Evolutionary conservation across 2,797 vertebrate species (phyloP), one percentile per base, ranked within the genome.

Genomic region (Notolepis coatsorum): DNA sequence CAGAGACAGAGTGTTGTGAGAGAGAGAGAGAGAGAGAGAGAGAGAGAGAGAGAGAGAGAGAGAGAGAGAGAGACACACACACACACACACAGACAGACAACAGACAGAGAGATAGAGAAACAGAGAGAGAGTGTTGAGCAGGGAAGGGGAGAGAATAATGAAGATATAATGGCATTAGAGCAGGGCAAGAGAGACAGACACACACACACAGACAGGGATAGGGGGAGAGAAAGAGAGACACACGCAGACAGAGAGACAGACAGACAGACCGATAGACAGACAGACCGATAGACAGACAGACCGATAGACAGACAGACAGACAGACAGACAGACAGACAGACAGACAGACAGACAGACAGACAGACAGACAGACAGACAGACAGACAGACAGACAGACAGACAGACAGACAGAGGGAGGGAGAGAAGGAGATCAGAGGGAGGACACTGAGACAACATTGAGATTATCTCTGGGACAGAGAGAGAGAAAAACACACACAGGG

Each of bases 261-360:
- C 17, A 27, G 9, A 42, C 21, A 13, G 8, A 24, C 2, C 17
- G 2, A 17, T 5, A 20, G 21, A 3, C 21, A 55, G 12, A 39
- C 33, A 10, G 9, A 25, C 31, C 9, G 6, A 47, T 27, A 49
- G 17, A 24, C 8, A 18, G 45, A 39, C 2, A 4, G n/a, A 49
- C 30, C 18, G 30, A 43, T 12, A 28, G 9, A 17, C 9, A 31
- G 2, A 25, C 37, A 45, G 5, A 42, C 8, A 43, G 8, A 35
- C 31, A 13, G 8, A 35, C 31, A n/a, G 3, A 48, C 24, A 17
- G 21, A 13, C 12, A 17, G 21, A 37, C 55, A 72, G 70, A 72
- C 59, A 75, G 79, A 81, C 88, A 89, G 83, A 85, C 85, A 86
- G 81, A 76, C 84, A 83, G 87, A 84, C 76, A 75, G 70, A 49